Evolutionary conservation across 64 coral and sea anemone species (phyloP), one percentile per base, ranked within the genome.

Genomic region (Montipora capricornis): DNA sequence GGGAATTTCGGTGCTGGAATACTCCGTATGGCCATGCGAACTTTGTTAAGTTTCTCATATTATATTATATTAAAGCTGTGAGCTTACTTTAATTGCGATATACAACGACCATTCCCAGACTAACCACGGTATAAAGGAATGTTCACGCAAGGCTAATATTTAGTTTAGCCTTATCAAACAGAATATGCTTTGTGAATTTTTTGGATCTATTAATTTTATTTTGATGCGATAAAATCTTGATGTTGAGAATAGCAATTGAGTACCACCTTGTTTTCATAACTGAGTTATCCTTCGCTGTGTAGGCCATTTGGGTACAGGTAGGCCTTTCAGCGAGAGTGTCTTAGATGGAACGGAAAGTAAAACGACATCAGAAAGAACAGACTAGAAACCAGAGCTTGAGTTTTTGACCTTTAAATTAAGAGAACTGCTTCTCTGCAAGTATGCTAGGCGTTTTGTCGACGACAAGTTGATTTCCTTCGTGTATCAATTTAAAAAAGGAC

Each of bases 131-230:
- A 47, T 49, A 71, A 86, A 71, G 64, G 82, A 86, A 86, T 86
- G 66, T 86, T 86, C 82, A 50, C 13, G 46, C n/a, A 86, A 50
- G 50, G 82, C 82, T 86, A 86, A 86, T 86, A 86, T 86, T 84
- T 86, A 37, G 7, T 24, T 44, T 48, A 50, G 66, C 9, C 47
- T 50, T 16, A 13, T 19, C 10, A 73, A 70, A 73, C 66, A 71
- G 62, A 49, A 49, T 14, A 24, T 19, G 1, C 47, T 86, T 73
- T 70, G 66, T 86, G 9, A 50, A 29, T 50, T 86, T 86, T 86
- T 12, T 6, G 82, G 66, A 49, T 73, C 3, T 16, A 64, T 64
- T 64, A 64, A 55, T 12, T 64, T 16, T 73, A 51, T 50, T 47
- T 86, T 70, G 7, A 86, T 71, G 66, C 53, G 82, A 86, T 86